Base-by-base conservation (phyloP, 2,797 vertebrate genomes). In the Gephyroberyx darwinii region DNA sequence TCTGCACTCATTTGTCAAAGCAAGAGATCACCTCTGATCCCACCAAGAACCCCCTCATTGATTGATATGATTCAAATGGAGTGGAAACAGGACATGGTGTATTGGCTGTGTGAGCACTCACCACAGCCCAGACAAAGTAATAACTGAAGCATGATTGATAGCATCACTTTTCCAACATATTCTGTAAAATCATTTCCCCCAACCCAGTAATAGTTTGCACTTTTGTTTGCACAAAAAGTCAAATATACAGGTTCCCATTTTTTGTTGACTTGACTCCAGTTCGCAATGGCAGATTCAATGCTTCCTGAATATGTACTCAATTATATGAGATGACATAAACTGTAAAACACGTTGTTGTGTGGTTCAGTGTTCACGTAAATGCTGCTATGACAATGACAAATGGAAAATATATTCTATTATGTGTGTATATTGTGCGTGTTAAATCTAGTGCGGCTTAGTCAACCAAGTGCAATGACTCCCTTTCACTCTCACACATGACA, bases 391-490 rank as follows among this genome's bases (percentile, higher is more conserved):
- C 55, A 47, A 26, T 14, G 9, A 9, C 14, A 55, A 50, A 61
- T 63, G 39, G 47, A n/a, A 26, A 13, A 30, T 3, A 2, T 6
- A 50, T 57, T 55, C 41, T 66, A 52, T 51, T 22, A 63, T 0
- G 26, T 65, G 16, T 45, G 59, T 48, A 76, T 37, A 58, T 41
- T 88, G 86, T 90, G 85, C 74, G 66, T 79, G 67, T 82, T 57
- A 26, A 2, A 5, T 70, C 56, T 0, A 17, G 16, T 67, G 71
- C 56, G 26, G 64, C 82, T 67, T 30, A 10, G 2, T 16, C 2
- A 13, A 66, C 63, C 47, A 45, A 64, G 65, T 59, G 26, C 13
- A 63, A 31, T 20, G n/a, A 8, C 22, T 74, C 54, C 2, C 16
- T 47, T 71, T 71, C 31, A 59, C 2, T 19, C 31, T 62, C 45